Evolutionary conservation across 2,888 invertebrate species (phyloP), one percentile per base, ranked within the genome.

Genomic region (Leistus spinibarbis): DNA sequence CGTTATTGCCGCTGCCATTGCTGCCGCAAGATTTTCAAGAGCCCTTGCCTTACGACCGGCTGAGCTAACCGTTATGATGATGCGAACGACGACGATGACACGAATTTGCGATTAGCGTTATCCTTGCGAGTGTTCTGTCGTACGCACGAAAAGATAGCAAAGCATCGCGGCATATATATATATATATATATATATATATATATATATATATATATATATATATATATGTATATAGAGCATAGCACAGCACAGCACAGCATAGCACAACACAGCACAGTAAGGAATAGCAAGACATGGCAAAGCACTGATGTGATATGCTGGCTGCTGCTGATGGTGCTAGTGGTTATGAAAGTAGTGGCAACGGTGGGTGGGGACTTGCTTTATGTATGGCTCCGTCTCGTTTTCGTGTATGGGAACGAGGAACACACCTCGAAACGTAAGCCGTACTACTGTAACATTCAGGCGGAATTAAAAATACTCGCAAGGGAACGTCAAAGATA

Each of bases 91-190:
- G 72, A 72, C 72, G 72, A 66, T 65, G 72, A 72, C 72, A 72
- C 66, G 72, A 57, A 56, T 72, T 72, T 72, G 72, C 72, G 72
- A 72, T 72, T 72, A 72, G 72, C 65, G 72, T 60, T 72, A 72
- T 72, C 57, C 72, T 40, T 65, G 66, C 57, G 57, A 72, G 65
- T 65, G 22, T 60, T 60, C 60, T 40, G 66, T 57, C 72, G 65
- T 57, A 72, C 65, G 72, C 71, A 72, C 71, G 71, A 54, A 27
- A 72, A 40, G 40, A 40, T 40, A 40, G 40, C 40, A 40, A 40
- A 40, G 40, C 40, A 40, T 40, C 40, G 13, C 40, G 3, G 40
- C 13, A 40, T 9, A 27, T 27, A 27, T 27, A 27, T 27, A 27
- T 9, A 27, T 27, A 27, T 27, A 27, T 9, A 27, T 27, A 27